Evolutionary conservation across 2,797 vertebrate species (phyloP).

Genomic region (Pagetopsis macropterus): DNA sequence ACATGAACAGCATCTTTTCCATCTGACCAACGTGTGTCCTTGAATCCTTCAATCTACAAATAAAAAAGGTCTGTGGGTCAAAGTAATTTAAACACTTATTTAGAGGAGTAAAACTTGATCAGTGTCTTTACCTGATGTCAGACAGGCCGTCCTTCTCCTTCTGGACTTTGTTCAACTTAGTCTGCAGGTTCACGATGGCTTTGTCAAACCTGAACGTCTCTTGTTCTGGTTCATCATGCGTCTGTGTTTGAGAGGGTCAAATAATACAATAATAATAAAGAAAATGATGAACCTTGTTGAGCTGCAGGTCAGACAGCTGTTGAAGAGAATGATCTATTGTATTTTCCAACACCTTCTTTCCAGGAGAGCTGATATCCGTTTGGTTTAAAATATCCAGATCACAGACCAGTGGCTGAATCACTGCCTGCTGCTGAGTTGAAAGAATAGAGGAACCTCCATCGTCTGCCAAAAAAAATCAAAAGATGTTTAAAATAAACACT

Average conservation of each 20-base stretch:
- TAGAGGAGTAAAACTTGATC: background rate
- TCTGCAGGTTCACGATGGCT: conserved; percentile 78
- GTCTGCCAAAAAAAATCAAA: conserved; percentile 55
- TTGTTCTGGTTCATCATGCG: conserved; percentile 69
- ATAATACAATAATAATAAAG: conserved; percentile 12
- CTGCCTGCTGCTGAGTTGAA: conserved; percentile 54
- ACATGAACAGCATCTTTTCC: conserved; percentile 80
- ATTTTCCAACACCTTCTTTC: conserved; percentile 65
- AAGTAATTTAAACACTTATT: conserved; percentile 6
- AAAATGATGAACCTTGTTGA: conserved; percentile 74
- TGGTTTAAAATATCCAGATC: conserved; percentile 61
- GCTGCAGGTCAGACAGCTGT: conserved; percentile 77
- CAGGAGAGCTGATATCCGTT: conserved; percentile 37
- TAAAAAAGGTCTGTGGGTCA: conserved; percentile 36
- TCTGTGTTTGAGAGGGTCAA: conserved; percentile 66
- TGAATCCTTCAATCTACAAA: conserved; percentile 80
- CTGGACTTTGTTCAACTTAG: conserved; percentile 79
- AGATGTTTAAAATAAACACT: conserved; percentile 15
- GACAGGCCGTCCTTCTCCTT: conserved; percentile 78
- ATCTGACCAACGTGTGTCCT: conserved; percentile 78
- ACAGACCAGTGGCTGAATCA: conserved; percentile 52
- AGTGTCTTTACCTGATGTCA: conserved; percentile 81
- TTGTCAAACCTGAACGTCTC: conserved; percentile 69
- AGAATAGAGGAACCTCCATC: conserved; percentile 29
- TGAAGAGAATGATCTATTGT: conserved; percentile 73